phyloP scores from a whole-genome alignment of 2,797 vertebrate genomes.

The Agapornis canus region DNA sequence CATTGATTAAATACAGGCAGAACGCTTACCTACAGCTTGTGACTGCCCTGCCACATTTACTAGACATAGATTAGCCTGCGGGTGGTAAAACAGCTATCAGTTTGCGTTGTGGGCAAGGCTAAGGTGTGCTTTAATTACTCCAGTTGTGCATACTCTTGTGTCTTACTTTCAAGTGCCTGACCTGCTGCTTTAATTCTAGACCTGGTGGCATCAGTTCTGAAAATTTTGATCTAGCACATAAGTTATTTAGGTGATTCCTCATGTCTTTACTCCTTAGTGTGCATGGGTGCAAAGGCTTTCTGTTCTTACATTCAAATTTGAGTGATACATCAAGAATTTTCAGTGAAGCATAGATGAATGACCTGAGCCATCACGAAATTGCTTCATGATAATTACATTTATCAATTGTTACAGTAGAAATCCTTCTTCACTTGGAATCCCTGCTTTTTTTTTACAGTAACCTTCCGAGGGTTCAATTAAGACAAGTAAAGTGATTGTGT shows the following conservation, averaged over 20 bases:
- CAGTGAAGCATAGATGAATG: background rate
- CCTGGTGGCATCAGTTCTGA: background rate
- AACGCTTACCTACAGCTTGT: background rate
- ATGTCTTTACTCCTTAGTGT: background rate
- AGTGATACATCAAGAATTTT: background rate
- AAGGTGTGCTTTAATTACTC: background rate
- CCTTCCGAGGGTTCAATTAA: background rate
- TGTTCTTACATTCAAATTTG: background rate
- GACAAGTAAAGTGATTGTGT: background rate
- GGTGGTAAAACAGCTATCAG: background rate
- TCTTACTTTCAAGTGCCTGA: conserved; percentile 58
- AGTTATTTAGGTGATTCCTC: background rate
- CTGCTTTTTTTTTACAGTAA: background rate
- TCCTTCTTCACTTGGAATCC: background rate
- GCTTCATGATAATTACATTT: background rate
- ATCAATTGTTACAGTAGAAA: background rate
- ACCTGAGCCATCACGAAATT: background rate
- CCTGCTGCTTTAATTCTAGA: background rate
- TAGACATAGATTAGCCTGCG: background rate
- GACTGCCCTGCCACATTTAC: background rate
- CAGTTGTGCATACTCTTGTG: background rate
- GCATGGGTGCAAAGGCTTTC: background rate
- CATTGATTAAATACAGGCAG: background rate
- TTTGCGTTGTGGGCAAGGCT: background rate
- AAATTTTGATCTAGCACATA: background rate